A percentile compares a stretch with the other conserved stretches of the same genome.
Conservation (phyloP, 2,888 invertebrate genomes). For the Corythucha ciliata region DNA sequence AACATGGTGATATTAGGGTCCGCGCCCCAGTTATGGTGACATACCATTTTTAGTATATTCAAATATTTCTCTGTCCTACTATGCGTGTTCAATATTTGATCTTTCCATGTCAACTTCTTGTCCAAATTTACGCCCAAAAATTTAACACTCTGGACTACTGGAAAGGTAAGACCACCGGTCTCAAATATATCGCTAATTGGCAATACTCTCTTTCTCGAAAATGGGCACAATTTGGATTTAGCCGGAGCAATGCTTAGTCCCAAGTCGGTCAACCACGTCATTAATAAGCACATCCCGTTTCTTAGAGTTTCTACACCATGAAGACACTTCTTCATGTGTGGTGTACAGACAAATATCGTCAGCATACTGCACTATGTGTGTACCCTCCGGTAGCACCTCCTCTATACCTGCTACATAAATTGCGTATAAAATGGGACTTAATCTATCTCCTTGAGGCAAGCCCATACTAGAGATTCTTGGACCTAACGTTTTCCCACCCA, state of each 20-base stretch:
- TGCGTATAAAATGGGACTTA: constrained; percentile 1
- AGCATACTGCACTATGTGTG: background rate
- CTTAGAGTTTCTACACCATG: background rate
- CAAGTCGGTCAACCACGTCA: background rate
- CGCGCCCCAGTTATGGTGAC: too few relatives aligned
- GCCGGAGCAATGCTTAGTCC: background rate
- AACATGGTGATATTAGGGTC: too few relatives aligned
- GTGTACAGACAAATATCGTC: constrained; percentile 11
- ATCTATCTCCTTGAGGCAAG: background rate
- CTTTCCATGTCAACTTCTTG: background rate
- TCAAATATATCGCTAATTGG: background rate
- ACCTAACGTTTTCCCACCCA: background rate
- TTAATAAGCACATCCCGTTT: background rate
- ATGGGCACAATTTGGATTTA: background rate
- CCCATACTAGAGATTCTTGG: constrained; percentile 4
- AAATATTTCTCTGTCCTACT: too few relatives aligned
- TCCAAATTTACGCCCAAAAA: constrained; percentile 5
- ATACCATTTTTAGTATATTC: too few relatives aligned
- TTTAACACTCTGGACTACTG: background rate
- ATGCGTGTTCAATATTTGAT: too few relatives aligned
- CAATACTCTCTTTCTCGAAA: background rate
- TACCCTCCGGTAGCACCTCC: constrained; percentile 1
- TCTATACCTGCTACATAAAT: constrained; percentile 8
- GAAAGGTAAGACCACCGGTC: background rate
- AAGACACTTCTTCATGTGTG: background rate